Conservation (phyloP, 2,113 vertebrate genomes). For the Nibea coibor region DNA sequence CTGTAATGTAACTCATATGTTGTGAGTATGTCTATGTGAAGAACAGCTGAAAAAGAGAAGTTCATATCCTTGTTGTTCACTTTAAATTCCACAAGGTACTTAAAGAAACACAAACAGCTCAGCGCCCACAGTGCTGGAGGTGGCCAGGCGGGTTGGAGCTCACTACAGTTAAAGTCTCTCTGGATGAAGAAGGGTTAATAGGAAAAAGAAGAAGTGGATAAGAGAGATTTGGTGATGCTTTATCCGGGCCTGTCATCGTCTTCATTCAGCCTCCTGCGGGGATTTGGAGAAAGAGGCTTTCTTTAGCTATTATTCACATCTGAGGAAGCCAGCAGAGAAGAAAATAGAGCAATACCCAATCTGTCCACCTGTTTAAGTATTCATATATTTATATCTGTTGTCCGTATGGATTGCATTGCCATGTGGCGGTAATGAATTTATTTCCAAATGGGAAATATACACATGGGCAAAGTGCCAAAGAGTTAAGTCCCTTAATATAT, state of each 20-base stretch:
- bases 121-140: neutral
- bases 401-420: constrained; percentile 19
- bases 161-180: neutral
- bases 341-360: constrained; percentile 32
- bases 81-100: neutral
- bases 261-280: constrained; percentile 21
- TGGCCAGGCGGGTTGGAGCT: neutral
- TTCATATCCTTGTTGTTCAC: neutral
- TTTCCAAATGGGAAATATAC: constrained; percentile 42
- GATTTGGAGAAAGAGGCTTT: constrained; percentile 8
- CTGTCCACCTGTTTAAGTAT: constrained; percentile 46
- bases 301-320: constrained; percentile 30
- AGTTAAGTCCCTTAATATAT: constrained; percentile 1
- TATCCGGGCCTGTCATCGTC: constrained; percentile 22
- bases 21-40: neutral
- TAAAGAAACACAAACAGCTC: neutral
- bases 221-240: constrained; percentile 20
- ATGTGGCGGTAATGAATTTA: constrained; percentile 23
- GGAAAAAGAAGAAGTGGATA: constrained; percentile 26
- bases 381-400: constrained; percentile 41
- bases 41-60: neutral
- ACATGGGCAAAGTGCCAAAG: neutral
- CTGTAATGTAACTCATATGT: neutral
- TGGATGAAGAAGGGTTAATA: constrained; percentile 39
- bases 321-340: constrained; percentile 20